These are phyloP conservation scores for Ctena decussata DNA, from an alignment of 2,888 invertebrate species.

Conservation along the genomic window DNA sequence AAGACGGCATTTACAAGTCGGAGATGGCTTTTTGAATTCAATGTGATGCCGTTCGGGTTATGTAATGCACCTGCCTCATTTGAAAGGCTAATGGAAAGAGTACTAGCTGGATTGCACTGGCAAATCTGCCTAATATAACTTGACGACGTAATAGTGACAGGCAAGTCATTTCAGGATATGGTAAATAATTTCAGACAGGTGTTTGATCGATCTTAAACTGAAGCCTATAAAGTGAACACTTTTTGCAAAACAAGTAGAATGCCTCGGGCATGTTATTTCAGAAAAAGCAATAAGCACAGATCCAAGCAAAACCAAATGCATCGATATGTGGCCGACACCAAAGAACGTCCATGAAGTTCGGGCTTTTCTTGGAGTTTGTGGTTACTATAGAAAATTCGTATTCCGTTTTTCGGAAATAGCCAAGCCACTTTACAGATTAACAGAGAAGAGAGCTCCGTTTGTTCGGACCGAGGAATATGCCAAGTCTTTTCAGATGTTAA, in stretches of 20 bases:
- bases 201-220: constrained; percentile 38
- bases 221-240: constrained; percentile 48
- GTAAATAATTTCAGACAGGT: constrained; percentile 22
- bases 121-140: constrained; percentile 41
- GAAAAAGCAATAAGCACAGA: constrained; percentile 19
- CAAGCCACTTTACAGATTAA: no score
- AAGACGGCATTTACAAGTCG: neutral
- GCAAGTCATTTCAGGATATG: constrained; percentile 22
- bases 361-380: constrained; percentile 29
- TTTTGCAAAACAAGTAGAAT: constrained; percentile 28
- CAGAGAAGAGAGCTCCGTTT: constrained; percentile 30
- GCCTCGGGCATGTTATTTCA: constrained; percentile 43
- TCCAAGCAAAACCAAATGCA: constrained; percentile 16
- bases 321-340: constrained; percentile 38
- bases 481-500: constrained; percentile 23
- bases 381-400: constrained; percentile 44
- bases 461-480: constrained; percentile 38
- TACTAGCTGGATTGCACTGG: constrained; percentile 49
- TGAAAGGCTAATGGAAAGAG: constrained; percentile 64
- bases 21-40: neutral
- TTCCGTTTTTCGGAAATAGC: constrained; percentile 33
- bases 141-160: constrained; percentile 48
- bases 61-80: constrained; percentile 46
- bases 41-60: no score
- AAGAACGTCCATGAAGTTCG: constrained; percentile 28